Evolutionary conservation across 2,797 vertebrate genomes (phyloP), one percentile per base, ranked within the genome.

Genomic region (Margarornis squamiger): DNA sequence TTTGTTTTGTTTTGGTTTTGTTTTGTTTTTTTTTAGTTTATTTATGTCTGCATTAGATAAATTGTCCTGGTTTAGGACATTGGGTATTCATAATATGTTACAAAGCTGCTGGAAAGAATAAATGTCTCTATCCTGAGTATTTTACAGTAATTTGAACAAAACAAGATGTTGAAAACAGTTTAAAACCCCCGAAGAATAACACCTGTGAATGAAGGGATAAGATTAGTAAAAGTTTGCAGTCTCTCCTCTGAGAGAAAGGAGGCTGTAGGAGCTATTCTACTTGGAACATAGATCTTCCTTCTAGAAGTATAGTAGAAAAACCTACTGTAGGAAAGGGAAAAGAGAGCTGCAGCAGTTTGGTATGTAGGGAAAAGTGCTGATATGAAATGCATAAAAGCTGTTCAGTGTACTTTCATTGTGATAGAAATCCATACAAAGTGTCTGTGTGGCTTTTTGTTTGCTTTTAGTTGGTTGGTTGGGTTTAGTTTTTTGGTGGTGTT

Each of bases 161-260:
- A 63, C 20, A 55, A 48, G 36, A 7, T 72, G 9, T 73, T 81
- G 38, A 79, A 78, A 88, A 67, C 15, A 5, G n/a, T 79, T 92
- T 5, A 63, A 12, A 74, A 39, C 0, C 12, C 36, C 13, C 7
- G 8, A 70, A 79, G 62, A 86, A 49, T 73, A 82, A 52, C 32
- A 85, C 29, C 36, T 78, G 51, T 51, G 62, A 55, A 46, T 86
- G 14, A 29, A 51, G 57, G n/a, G 30, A 17, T 84, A 72, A 38
- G 0, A 0, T 43, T 79, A 76, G 36, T 54, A 29, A 2, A 66
- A 36, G 12, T 49, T 57, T 74, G 19, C n/a, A 32, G 27, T 49
- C 24, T 67, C n/a, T 68, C 62, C 22, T 45, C 4, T 36, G 43
- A 55, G 48, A 66, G 54, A 58, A 58, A 48, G 65, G 61, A 68